Evolutionary conservation across 1,140 invertebrate genomes (phyloP), one percentile per base, ranked within the genome.

Genomic region (Danaus plexippus): DNA sequence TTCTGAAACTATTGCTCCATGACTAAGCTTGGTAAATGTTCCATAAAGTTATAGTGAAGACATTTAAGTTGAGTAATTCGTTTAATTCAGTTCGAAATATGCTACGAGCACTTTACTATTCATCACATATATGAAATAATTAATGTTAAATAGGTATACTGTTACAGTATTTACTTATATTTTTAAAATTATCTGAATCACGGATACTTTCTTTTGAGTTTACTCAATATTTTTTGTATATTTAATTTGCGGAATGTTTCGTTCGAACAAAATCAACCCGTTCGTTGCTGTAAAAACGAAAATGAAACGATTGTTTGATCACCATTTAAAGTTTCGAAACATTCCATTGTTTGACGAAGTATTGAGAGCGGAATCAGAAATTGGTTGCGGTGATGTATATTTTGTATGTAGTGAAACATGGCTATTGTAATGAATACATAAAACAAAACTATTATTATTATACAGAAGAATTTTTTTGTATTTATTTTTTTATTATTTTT

Each of bases 281-380:
- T 42, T n/a, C 57, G 45, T 47, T 54, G 42, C 53, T 40, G 43
- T 11, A 56, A 61, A 55, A 61, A 63, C 47, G 52, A 63, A 61
- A 69, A 71, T 64, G 61, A 62, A 76, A 69, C 63, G 73, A 66
- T 77, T 77, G 72, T 80, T 77, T 80, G 72, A 75, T 80, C 69
- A 64, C 71, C 70, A 80, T 80, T 78, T 78, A 80, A 78, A 78
- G 70, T 80, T 80, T 67, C 59, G 67, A 73, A 78, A 77, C 72
- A 77, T 70, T 73, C 66, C 60, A 66, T 72, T 77, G 69, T 80
- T 74, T 68, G 57, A 43, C 47, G 55, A 67, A 52, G 56, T 66
- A 62, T 59, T 59, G 62, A 44, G 22, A 67, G 57, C 52, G 70
- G 71, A 69, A 79, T 76, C 67, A 75, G 22, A 55, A 57, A 68